Evolutionary conservation across 2,797 vertebrate genomes (phyloP).

Genomic region (Petrocephalus schoutedeni): DNA sequence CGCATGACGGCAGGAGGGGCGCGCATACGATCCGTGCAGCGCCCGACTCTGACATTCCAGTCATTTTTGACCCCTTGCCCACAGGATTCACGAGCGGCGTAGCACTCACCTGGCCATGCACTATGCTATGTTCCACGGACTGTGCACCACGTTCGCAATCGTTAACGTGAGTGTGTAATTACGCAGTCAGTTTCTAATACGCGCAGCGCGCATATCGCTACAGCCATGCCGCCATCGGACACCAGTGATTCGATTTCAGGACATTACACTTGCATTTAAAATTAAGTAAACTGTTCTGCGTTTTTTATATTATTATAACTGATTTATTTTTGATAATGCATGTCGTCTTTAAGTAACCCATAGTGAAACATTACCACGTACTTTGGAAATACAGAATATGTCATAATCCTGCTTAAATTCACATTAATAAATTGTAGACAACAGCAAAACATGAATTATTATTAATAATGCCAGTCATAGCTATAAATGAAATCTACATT

Average conservation of each 20-base stretch:
- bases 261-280: background rate
- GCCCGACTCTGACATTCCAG: background rate
- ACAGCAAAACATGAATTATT: background rate
- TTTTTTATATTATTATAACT: constrained; percentile 25
- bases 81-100: background rate
- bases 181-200: background rate
- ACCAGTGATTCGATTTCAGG: background rate
- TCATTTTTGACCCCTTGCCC: background rate
- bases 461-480: background rate
- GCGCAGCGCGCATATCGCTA: background rate
- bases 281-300: constrained; percentile 34
- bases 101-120: background rate
- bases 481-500: background rate
- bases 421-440: background rate
- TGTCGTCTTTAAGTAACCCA: background rate
- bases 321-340: background rate
- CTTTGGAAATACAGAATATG: background rate
- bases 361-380: background rate
- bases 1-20: background rate
- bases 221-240: background rate
- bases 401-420: background rate
- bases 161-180: background rate
- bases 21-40: background rate
- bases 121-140: background rate
- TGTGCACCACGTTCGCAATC: background rate